These are phyloP conservation scores for Forbesichthys agassizii DNA, from an alignment of 2,113 vertebrate species.

Conservation along the genomic window DNA sequence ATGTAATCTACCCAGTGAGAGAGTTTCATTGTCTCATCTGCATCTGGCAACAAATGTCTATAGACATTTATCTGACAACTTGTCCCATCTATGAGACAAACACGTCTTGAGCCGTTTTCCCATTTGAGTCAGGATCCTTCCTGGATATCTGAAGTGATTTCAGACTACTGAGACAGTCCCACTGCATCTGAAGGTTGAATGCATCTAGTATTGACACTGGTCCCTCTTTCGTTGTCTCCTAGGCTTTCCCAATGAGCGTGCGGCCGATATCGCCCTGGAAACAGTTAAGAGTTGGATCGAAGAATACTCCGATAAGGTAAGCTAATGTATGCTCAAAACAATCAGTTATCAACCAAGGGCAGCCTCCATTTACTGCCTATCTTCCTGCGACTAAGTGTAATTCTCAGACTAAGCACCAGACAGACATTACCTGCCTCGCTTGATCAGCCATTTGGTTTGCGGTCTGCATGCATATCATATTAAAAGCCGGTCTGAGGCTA, in stretches of 20 bases:
- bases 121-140: constrained; percentile 48
- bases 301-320: constrained; percentile 89
- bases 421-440: constrained; percentile 46
- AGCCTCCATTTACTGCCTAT: constrained; percentile 6
- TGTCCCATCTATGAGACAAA: constrained; percentile 33
- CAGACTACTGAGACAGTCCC: constrained; percentile 28
- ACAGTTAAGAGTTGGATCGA: constrained; percentile 89
- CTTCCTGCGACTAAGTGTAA: constrained; percentile 22
- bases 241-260: constrained; percentile 98
- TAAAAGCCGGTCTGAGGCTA: constrained; percentile 68
- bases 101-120: constrained; percentile 45
- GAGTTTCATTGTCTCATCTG: constrained; percentile 23
- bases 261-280: constrained; percentile 87
- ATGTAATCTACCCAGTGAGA: not conserved
- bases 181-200: constrained; percentile 36
- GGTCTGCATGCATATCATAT: constrained; percentile 68
- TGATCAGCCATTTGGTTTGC: constrained; percentile 47
- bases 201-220: constrained; percentile 41
- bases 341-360: constrained; percentile 12
- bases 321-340: constrained; percentile 17
- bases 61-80: constrained; percentile 47
- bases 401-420: constrained; percentile 37
- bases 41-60: constrained; percentile 41
- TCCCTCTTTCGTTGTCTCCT: constrained; percentile 40
- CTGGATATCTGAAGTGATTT: constrained; percentile 43